These are phyloP conservation scores for Erannis defoliaria DNA, from an alignment of 2,888 invertebrate genomes.

Conservation along the genomic window DNA sequence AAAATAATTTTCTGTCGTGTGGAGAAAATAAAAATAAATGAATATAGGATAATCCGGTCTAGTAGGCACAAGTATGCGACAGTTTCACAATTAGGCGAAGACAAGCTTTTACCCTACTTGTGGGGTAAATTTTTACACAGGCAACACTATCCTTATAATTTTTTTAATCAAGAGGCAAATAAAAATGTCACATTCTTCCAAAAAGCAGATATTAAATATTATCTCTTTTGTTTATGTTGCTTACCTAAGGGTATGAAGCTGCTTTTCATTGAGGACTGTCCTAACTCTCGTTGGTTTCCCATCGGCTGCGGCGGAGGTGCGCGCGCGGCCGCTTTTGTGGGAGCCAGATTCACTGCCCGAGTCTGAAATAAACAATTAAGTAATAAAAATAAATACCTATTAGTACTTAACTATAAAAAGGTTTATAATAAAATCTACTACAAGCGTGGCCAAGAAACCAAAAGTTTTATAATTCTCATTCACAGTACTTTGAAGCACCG, in stretches of 20 bases:
- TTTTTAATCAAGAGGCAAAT: not conserved
- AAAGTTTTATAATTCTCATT: too few species aligned
- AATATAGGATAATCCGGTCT: too few species aligned
- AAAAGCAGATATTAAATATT: too few species aligned
- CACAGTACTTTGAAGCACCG: too few species aligned
- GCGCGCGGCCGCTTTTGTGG: constrained; percentile 91
- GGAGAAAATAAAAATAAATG: too few species aligned
- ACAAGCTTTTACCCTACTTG: not conserved
- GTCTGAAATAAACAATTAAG: constrained; percentile 88
- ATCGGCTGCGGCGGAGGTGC: constrained; percentile 88
- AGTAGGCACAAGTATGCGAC: too few species aligned
- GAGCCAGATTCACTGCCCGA: constrained; percentile 97
- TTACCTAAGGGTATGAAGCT: constrained; percentile 96
- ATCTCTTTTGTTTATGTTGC: constrained; percentile 15
- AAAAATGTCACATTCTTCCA: too few species aligned
- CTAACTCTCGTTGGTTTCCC: constrained; percentile 99
- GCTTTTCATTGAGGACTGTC: constrained; percentile 99
- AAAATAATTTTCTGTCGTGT: not conserved
- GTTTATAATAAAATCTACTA: too few species aligned
- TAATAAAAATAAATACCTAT: constrained; percentile 3
- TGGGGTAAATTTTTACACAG: not conserved
- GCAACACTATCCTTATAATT: not conserved
- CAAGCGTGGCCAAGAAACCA: too few species aligned
- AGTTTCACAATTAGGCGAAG: too few species aligned
- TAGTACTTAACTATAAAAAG: not conserved